A percentile compares a stretch with the other conserved stretches of the same genome.
phyloP scores from a whole-genome alignment of 2,888 invertebrate species.

The Thymelicus lineola region DNA sequence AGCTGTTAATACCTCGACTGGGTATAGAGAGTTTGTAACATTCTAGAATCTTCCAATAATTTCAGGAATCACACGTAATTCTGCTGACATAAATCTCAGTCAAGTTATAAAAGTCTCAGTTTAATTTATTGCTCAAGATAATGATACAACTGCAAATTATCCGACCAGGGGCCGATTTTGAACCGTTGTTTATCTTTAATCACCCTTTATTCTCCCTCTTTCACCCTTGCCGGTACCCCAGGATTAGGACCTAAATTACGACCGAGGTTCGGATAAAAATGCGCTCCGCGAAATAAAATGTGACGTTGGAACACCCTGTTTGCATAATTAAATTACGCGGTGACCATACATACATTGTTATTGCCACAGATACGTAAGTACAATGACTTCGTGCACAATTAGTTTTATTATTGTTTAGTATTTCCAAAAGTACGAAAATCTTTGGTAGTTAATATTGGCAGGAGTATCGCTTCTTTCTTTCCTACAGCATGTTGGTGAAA shows the following conservation, averaged over 20 bases:
- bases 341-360: slow-evolving; percentile 26
- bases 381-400: too few species aligned
- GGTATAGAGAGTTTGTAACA: slow-evolving; percentile 40
- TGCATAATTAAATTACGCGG: slow-evolving; percentile 44
- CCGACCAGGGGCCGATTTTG: slow-evolving; percentile 61
- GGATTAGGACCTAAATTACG: slow-evolving; percentile 75
- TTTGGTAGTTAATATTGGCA: too few species aligned
- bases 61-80: slow-evolving; percentile 42
- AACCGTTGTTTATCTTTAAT: slow-evolving; percentile 82
- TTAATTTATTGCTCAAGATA: slow-evolving; percentile 70
- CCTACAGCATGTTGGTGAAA: too few species aligned
- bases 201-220: slow-evolving; percentile 73
- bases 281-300: slow-evolving; percentile 47
- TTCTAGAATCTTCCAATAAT: slow-evolving; percentile 52
- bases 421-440: too few species aligned
- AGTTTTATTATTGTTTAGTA: too few species aligned
- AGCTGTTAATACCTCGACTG: slow-evolving; percentile 40
- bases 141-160: slow-evolving; percentile 80
- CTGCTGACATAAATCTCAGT: slow-evolving; percentile 58
- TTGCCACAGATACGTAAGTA: slow-evolving; percentile 20
- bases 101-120: slow-evolving; percentile 61
- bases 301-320: slow-evolving; percentile 45
- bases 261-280: slow-evolving; percentile 56
- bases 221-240: slow-evolving; percentile 63
- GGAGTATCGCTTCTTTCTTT: too few species aligned